These are phyloP conservation scores for Sebastes glaucus DNA, from an alignment of 2,797 vertebrate genomes.

Conservation along the genomic window DNA sequence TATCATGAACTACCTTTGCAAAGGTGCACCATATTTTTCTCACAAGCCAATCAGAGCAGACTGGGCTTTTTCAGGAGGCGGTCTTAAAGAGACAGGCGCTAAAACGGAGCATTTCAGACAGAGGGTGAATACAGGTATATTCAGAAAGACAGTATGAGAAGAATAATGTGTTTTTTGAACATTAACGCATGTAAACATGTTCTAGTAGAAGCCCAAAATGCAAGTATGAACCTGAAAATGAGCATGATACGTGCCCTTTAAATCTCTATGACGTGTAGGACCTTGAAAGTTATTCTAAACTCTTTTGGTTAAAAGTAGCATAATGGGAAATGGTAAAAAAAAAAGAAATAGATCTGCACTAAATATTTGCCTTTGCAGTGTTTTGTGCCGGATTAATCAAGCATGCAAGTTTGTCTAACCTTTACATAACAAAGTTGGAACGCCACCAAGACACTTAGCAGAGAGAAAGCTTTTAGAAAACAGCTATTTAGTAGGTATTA, in stretches of 20 bases:
- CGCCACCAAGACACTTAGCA: neutral
- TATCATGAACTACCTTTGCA: too few species aligned
- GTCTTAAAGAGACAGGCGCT: too few species aligned
- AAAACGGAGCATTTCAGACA: too few species aligned
- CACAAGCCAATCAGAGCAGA: too few species aligned
- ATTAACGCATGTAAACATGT: too few species aligned
- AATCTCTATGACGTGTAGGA: neutral
- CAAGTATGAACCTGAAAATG: neutral
- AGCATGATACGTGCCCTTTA: neutral
- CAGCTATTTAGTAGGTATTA: neutral
- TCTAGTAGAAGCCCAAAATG: neutral
- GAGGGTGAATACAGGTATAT: too few species aligned
- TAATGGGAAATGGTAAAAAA: neutral
- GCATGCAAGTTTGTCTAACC: conserved; percentile 30
- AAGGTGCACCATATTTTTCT: too few species aligned
- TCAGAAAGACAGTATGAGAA: too few species aligned
- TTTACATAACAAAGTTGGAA: conserved; percentile 15
- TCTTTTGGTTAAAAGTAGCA: neutral
- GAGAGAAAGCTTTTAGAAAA: neutral
- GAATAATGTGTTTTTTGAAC: too few species aligned
- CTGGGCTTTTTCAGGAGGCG: too few species aligned
- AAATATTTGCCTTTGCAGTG: conserved; percentile 18
- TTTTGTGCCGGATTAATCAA: conserved; percentile 3
- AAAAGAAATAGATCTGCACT: neutral
- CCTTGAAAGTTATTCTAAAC: neutral